Evolutionary conservation across 2,797 vertebrate genomes (phyloP).

Genomic region (Pteropus rufus): DNA sequence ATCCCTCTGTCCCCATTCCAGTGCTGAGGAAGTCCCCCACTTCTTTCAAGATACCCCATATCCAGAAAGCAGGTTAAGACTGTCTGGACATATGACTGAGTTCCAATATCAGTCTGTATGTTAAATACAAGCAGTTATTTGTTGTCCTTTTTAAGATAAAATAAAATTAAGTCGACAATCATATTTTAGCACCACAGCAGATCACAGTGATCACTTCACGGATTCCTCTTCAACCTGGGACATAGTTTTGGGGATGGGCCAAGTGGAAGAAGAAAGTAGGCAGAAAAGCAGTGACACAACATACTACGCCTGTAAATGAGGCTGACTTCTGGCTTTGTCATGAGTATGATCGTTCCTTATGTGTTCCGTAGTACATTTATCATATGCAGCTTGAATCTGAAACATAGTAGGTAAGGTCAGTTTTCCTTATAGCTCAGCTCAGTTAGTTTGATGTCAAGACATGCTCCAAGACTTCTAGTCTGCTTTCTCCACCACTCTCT

Average conservation of each 20-base stretch:
- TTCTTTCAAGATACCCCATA: neutral
- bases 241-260: neutral
- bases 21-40: too few relatives aligned
- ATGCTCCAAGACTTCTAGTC: neutral
- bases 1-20: neutral
- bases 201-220: neutral
- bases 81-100: too few relatives aligned
- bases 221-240: neutral
- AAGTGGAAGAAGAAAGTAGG: neutral
- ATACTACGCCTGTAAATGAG: neutral
- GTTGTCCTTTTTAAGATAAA: neutral
- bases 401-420: neutral
- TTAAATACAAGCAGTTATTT: neutral
- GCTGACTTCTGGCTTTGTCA: neutral
- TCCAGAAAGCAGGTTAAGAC: neutral
- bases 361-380: neutral
- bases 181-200: neutral
- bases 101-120: neutral
- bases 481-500: neutral
- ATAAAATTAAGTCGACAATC: neutral
- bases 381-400: neutral
- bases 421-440: neutral
- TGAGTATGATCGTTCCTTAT: neutral
- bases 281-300: neutral
- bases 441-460: neutral